phyloP scores from a whole-genome alignment of 2,888 invertebrate species.

The Prosopocoilus inquinatus region DNA sequence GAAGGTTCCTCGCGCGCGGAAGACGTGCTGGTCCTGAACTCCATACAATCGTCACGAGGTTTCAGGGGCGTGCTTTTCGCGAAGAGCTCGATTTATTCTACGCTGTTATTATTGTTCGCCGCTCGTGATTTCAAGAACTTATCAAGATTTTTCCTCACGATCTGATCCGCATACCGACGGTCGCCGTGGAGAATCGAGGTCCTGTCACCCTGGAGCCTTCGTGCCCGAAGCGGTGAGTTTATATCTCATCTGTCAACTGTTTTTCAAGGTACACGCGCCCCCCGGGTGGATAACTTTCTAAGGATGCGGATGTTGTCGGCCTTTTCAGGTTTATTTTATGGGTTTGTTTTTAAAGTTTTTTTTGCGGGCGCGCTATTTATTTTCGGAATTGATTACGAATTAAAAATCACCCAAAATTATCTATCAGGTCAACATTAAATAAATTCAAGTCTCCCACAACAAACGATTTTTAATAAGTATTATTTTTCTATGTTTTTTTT shows the following conservation, averaged over 20 bases:
- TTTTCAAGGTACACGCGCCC: conserved; percentile 1
- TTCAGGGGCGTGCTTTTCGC: conserved; percentile 8
- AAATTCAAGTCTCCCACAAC: no score
- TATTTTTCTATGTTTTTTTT: no score
- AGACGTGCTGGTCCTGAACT: conserved; percentile 22
- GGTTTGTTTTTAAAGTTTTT: no score
- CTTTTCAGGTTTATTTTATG: no score
- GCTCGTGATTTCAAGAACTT: conserved; percentile 13
- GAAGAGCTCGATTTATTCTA: not conserved
- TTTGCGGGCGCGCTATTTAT: no score
- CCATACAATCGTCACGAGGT: conserved; percentile 26
- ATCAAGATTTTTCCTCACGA: conserved; percentile 43
- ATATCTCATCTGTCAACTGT: conserved; percentile 21
- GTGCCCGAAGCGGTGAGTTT: conserved; percentile 47
- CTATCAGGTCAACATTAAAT: no score
- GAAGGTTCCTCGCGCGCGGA: conserved; percentile 23
- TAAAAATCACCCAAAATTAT: no score
- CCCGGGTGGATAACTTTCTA: not conserved
- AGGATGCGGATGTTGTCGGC: no score
- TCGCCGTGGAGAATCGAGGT: conserved; percentile 41
- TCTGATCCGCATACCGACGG: conserved; percentile 29
- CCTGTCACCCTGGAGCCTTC: conserved; percentile 47
- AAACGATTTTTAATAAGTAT: no score
- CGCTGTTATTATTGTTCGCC: not conserved
- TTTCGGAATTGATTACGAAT: no score